Evolutionary conservation across 2,797 vertebrate species (phyloP), one percentile per base, ranked within the genome.

Genomic region (Salmo trutta): DNA sequence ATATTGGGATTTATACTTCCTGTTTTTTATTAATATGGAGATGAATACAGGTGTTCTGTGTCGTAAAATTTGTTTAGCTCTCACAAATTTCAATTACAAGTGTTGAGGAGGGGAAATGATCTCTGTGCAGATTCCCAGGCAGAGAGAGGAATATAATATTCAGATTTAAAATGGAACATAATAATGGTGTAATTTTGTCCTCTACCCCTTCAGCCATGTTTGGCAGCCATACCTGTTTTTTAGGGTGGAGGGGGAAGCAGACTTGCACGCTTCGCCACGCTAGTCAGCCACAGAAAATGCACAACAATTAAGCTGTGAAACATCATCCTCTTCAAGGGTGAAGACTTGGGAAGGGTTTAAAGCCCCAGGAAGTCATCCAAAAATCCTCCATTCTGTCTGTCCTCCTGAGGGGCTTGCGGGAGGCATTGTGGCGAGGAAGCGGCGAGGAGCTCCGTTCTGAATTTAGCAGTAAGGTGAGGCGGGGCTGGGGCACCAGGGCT

Each of bases 21-120:
- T 94, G 91, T 94, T 94, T 94, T 95, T 93, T 93, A 94, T 95
- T 93, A 94, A 94, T 94, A 95, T 94, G 93, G 92, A 94, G 93
- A 94, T 95, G 93, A 95, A 94, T 94, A 94, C 93, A 93, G 93
- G 94, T 94, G 93, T 91, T 92, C 88, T 85, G 86, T 89, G 93
- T 93, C 86, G 85, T 94, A 94, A 93, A 94, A 95, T 95, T 94
- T 93, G 93, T 92, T 93, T 93, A 93, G 93, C 89, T 91, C 93
- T 90, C 91, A 91, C 91, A 94, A 94, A 94, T 94, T 94, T 93
- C 93, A 95, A 93, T 94, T 93, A 93, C 88, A 90, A 62, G 79
- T 91, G 86, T 88, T 90, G 83, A 85, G 84, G 65, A 68, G 82
- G 78, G 81, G 82, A 89, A 89, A 80, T 51, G 79, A 87, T 77